Base-by-base conservation (phyloP, 2,113 vertebrate species). In the Notarius quadriscutis region DNA sequence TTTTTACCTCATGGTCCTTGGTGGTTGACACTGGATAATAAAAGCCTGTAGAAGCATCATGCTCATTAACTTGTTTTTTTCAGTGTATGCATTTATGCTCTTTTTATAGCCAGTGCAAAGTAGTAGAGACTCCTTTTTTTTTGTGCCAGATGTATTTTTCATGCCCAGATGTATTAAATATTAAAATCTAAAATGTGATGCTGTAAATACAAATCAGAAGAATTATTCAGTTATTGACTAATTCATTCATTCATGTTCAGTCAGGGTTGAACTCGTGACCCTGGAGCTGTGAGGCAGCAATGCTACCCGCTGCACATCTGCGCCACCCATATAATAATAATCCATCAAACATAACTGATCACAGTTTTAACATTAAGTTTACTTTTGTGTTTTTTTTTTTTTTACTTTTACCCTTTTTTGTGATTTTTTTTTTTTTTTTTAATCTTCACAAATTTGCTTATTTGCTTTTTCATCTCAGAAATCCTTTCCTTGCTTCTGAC, bases 31-130 rank as follows among this genome's bases (percentile, higher is more conserved):
- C 41, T 63, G 27, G 81, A 57, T 65, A 83, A 83, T 77, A 83
- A 83, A 87, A 87, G 18, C 65, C 81, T 83, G 65, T 34, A 77
- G 50, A 83, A 83, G n/a, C 48, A 63, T 72, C 82, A 25, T 75
- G 86, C 34, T 60, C 48, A 65, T 83, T 63, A 83, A 50, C 34
- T 25, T 65, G 58, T 69, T 58, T 86, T 86, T 50, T 57, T 41
- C n/a, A 48, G 30, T 11, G 18, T 60, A 82, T 84, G 63, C 34
- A 85, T 62, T 62, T 30, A 51, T 50, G 10, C 25, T 12, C 8
- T 30, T 51, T 55, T 78, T 78, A 60, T 50, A 48, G n/a, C n/a
- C 50, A 55, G 14, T 7, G 5, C 63, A 51, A 53, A 67, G 3
- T 22, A 34, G 22, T 41, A 11, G 53, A 25, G 30, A 63, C 18